A percentile compares a stretch with the other conserved stretches of the same genome.
phyloP scores from a whole-genome alignment of 2,888 invertebrate species.

The Labia minor region DNA sequence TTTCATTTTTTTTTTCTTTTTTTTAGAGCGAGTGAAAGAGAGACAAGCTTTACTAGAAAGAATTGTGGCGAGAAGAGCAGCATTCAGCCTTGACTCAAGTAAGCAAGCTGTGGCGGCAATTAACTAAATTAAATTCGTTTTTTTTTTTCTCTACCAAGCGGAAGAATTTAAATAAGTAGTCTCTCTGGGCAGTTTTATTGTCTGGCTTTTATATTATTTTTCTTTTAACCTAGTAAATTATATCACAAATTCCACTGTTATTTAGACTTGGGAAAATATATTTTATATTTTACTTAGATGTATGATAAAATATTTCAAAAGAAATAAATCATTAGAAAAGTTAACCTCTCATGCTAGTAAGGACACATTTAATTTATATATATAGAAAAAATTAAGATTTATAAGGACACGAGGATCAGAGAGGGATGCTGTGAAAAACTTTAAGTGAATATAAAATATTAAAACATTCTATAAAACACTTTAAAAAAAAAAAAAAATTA shows the following conservation, averaged over 20 bases:
- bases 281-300: constrained; percentile 13
- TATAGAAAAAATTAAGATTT: constrained; percentile 7
- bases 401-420: not conserved
- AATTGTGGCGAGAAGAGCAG: not conserved
- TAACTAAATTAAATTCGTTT: constrained; percentile 13
- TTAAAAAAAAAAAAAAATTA: no score
- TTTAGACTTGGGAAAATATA: constrained; percentile 8
- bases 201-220: not conserved
- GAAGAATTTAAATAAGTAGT: constrained; percentile 13
- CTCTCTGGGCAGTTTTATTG: constrained; percentile 13
- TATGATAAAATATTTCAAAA: not conserved
- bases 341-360: not conserved
- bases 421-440: no score
- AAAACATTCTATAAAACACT: no score
- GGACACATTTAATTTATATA: constrained; percentile 6
- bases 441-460: no score
- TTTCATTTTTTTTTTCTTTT: not conserved
- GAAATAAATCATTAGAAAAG: not conserved
- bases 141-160: constrained; percentile 3
- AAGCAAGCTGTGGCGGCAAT: constrained; percentile 13
- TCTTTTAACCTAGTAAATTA: constrained; percentile 8
- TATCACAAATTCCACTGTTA: not conserved
- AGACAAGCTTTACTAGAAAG: not conserved
- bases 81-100: not conserved
- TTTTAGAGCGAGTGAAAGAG: not conserved